phyloP scores from a whole-genome alignment of 2,888 invertebrate genomes.

The Crossocerus cetratus region DNA sequence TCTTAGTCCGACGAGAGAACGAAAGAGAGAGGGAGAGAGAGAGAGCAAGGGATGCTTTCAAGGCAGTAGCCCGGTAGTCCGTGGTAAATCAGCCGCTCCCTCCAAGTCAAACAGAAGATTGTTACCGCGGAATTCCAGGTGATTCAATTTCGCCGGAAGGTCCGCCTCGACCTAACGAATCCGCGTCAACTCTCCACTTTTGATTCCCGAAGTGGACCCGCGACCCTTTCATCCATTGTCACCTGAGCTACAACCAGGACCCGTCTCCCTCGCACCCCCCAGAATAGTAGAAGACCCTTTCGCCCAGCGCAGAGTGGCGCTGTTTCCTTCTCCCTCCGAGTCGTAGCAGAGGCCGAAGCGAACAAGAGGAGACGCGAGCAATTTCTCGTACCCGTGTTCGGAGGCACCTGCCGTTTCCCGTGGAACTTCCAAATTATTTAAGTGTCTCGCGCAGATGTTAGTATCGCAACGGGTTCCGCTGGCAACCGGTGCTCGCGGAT shows the following conservation, averaged over 20 bases:
- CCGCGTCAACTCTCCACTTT: slow-evolving; percentile 45
- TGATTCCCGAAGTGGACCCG: slow-evolving; percentile 16
- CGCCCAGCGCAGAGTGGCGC: too few relatives aligned
- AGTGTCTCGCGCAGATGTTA: slow-evolving; percentile 64
- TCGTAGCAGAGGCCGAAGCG: background rate
- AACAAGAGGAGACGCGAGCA: slow-evolving; percentile 26
- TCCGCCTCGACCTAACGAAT: slow-evolving; percentile 54
- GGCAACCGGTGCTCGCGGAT: background rate
- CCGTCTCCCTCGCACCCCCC: background rate
- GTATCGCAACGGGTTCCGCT: slow-evolving; percentile 54
- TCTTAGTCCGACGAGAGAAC: background rate
- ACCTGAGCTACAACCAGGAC: slow-evolving; percentile 7
- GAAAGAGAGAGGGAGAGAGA: background rate
- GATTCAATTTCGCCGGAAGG: slow-evolving; percentile 65
- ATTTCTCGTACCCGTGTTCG: slow-evolving; percentile 32
- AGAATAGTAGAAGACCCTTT: too few relatives aligned
- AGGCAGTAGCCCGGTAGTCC: slow-evolving; percentile 28
- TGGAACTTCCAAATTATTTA: slow-evolving; percentile 66
- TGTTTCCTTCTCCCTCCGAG: too few relatives aligned
- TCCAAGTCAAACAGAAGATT: slow-evolving; percentile 71
- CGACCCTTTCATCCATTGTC: slow-evolving; percentile 25
- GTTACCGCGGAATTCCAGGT: slow-evolving; percentile 62
- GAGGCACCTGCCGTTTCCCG: slow-evolving; percentile 39
- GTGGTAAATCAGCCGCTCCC: slow-evolving; percentile 63
- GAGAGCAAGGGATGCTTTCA: slow-evolving; percentile 6